Percentiles rank a stretch among this genome's conserved stretches.
These are phyloP conservation scores for Panthera uncia DNA, from an alignment of 2,113 vertebrate genomes.

Conservation along the genomic window DNA sequence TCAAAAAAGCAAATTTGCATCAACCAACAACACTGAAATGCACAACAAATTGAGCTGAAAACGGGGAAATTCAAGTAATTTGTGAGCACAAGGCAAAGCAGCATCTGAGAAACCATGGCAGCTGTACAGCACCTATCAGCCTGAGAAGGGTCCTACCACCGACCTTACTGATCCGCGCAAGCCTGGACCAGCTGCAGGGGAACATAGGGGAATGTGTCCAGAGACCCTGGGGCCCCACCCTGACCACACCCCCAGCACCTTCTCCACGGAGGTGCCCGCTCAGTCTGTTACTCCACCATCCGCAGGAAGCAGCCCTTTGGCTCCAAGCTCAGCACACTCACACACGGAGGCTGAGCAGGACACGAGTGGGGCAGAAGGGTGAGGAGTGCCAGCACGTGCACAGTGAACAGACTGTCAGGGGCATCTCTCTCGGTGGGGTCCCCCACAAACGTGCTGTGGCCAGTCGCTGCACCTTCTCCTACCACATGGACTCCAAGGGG, in stretches of 20 bases:
- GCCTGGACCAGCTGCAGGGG: background rate
- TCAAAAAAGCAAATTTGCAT: background rate
- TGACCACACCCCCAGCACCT: background rate
- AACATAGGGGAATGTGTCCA: background rate
- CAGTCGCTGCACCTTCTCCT: background rate
- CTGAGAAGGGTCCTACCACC: background rate
- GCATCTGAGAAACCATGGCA: background rate
- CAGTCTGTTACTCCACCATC: background rate
- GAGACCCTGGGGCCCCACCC: background rate
- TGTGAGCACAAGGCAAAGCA: background rate
- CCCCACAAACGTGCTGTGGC: background rate
- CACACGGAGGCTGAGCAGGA: background rate
- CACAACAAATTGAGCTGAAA: background rate
- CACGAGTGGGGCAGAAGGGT: fast-evolving
- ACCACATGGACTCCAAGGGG: background rate
- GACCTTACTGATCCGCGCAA: background rate
- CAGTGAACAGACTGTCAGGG: too few relatives aligned
- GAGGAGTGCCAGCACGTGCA: fast-evolving
- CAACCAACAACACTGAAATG: background rate
- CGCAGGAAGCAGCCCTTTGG: background rate
- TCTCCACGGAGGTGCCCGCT: background rate
- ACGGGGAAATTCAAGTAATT: background rate
- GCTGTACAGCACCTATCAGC: background rate
- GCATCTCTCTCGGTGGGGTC: background rate
- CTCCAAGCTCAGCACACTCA: background rate